A percentile compares a stretch with the other conserved stretches of the same genome.
Conservation (phyloP, 2,888 invertebrate species). For the Orchestes rusci region DNA sequence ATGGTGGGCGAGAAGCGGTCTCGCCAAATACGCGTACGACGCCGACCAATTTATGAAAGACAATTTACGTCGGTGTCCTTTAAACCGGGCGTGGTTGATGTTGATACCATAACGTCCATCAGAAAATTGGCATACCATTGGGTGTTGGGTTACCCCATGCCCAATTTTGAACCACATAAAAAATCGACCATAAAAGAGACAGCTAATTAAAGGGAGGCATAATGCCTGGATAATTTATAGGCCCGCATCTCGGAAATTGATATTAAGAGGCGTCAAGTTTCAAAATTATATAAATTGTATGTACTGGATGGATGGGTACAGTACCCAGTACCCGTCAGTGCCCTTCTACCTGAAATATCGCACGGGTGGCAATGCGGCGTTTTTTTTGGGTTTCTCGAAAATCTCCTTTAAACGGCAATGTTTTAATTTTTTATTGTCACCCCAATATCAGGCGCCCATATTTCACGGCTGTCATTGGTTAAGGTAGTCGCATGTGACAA, state of each 20-base stretch:
- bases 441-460: slow-evolving; percentile 16
- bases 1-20: too few species aligned
- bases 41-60: too few species aligned
- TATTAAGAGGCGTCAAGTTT: slow-evolving; percentile 16
- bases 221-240: slow-evolving; percentile 18
- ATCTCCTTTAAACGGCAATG: background rate
- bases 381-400: background rate
- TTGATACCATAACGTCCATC: too few species aligned
- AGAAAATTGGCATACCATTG: too few species aligned
- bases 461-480: background rate
- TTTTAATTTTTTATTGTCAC: slow-evolving; percentile 10
- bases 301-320: background rate
- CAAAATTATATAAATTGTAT: slow-evolving; percentile 16
- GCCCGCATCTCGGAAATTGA: slow-evolving; percentile 26
- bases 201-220: slow-evolving; percentile 30
- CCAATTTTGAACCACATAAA: slow-evolving; percentile 24
- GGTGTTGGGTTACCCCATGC: too few species aligned
- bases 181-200: slow-evolving; percentile 30
- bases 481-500: background rate
- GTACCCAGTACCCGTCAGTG: too few species aligned
- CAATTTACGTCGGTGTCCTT: too few species aligned
- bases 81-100: too few species aligned
- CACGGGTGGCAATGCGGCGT: too few species aligned
- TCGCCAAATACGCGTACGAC: too few species aligned
- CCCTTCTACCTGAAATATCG: too few species aligned